These are phyloP conservation scores for Luidia sarsii DNA, from an alignment of 53 echinoderm and acorn worm genomes.

Conservation along the genomic window DNA sequence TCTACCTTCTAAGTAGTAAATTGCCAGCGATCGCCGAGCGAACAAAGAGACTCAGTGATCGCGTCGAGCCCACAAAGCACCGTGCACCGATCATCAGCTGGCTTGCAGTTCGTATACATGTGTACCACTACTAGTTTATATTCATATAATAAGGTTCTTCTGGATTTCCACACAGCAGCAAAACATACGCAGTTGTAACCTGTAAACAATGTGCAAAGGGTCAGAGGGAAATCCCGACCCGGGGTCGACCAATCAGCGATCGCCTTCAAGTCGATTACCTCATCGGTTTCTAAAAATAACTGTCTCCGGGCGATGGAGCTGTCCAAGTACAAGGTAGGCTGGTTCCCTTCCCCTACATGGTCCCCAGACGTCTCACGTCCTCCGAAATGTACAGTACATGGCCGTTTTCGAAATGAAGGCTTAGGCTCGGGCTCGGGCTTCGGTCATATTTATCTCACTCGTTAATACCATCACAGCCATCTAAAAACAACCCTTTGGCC, in stretches of 20 bases:
- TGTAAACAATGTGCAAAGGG: conserved; percentile 32
- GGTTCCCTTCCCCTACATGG: no score
- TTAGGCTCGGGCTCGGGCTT: no score
- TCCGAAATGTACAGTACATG: no score
- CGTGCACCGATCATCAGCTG: conserved; percentile 20
- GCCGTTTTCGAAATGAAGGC: no score
- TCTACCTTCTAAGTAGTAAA: no score
- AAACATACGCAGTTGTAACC: not conserved
- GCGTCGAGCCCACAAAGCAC: not conserved
- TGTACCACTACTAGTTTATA: no score
- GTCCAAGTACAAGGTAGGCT: no score
- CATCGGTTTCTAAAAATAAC: conserved; percentile 43
- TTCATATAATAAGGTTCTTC: conserved; percentile 3
- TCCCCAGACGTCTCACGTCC: no score
- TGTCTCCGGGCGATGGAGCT: conserved; percentile 1
- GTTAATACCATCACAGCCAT: no score
- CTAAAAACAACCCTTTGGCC: no score
- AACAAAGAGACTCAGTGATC: conserved; percentile 26
- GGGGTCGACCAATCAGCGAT: conserved; percentile 35
- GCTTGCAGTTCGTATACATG: no score
- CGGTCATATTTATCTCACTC: no score
- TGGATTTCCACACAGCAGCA: not conserved
- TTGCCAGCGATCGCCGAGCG: not conserved
- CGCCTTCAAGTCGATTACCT: conserved; percentile 36
- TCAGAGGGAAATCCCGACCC: conserved; percentile 43